A percentile compares a stretch with the other conserved stretches of the same genome.
These are phyloP conservation scores for Drosophila subquinaria DNA, from an alignment of 2,888 invertebrate species.

Conservation along the genomic window DNA sequence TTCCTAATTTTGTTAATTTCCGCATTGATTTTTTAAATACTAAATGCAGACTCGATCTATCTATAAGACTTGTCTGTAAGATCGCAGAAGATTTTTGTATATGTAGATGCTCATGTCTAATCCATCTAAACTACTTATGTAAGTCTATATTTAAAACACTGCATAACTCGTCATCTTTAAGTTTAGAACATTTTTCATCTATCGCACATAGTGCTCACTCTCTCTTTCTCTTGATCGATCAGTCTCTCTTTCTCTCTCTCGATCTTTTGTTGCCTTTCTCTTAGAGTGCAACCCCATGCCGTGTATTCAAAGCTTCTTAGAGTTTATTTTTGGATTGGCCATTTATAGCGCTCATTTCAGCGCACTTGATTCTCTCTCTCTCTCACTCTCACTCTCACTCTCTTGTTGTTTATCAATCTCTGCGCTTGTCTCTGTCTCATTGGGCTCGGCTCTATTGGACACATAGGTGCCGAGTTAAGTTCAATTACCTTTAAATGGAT, in stretches of 20 bases:
- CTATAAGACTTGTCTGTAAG: background rate
- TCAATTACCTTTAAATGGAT: slow-evolving; percentile 81
- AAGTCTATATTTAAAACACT: slow-evolving; percentile 47
- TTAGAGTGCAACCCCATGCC: slow-evolving; percentile 41
- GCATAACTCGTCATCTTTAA: slow-evolving; percentile 54
- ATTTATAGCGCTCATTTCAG: slow-evolving; percentile 67
- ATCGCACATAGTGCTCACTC: background rate
- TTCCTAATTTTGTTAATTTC: background rate
- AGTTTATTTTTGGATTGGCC: slow-evolving; percentile 64
- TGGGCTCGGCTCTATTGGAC: slow-evolving; percentile 38
- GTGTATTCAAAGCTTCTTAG: slow-evolving; percentile 51
- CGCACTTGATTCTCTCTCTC: slow-evolving; percentile 23
- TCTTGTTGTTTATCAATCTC: slow-evolving; percentile 13
- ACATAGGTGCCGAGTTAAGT: slow-evolving; percentile 53
- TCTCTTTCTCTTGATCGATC: background rate
- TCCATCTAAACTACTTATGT: slow-evolving; percentile 48
- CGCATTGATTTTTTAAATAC: background rate
- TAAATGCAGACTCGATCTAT: background rate
- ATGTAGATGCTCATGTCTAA: slow-evolving; percentile 38
- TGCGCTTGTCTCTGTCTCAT: slow-evolving; percentile 16
- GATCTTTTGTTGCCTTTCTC: slow-evolving; percentile 26
- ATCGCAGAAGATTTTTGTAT: background rate
- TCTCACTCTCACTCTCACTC: background rate
- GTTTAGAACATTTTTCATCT: slow-evolving; percentile 51
- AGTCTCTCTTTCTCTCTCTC: background rate